phyloP scores from a whole-genome alignment of 1,140 invertebrate species.

The Pseudomyrmex dendroicus region DNA sequence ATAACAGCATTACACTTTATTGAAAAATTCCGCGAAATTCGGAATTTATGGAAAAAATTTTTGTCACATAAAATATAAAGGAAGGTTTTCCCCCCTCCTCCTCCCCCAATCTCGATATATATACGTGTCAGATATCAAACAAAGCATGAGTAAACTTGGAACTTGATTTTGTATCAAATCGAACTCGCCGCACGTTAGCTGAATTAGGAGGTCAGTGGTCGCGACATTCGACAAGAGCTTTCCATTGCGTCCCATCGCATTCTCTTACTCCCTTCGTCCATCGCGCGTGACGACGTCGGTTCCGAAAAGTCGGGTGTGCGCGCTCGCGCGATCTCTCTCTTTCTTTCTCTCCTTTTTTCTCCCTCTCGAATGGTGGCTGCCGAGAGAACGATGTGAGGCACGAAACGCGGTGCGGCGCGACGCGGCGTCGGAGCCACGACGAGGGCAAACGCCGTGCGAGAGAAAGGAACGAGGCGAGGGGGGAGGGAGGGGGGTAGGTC shows the following conservation, averaged over 20 bases:
- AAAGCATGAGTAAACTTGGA: slow-evolving; percentile 25
- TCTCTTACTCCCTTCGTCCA: slow-evolving; percentile 14
- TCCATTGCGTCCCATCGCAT: slow-evolving; percentile 50
- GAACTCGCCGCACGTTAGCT: slow-evolving; percentile 48
- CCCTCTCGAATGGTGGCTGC: neutral
- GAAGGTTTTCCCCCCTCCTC: neutral
- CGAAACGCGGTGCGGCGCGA: slow-evolving; percentile 14
- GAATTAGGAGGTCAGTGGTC: slow-evolving; percentile 60
- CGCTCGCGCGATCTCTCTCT: neutral
- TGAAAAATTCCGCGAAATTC: neutral
- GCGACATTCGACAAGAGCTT: slow-evolving; percentile 43
- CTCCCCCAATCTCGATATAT: neutral
- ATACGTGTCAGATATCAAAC: neutral
- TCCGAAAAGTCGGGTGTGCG: slow-evolving; percentile 57
- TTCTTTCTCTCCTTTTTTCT: slow-evolving; percentile 1
- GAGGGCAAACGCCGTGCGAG: neutral
- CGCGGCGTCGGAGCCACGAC: neutral
- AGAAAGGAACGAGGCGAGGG: slow-evolving; percentile 20
- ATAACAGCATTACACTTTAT: neutral
- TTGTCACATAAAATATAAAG: neutral
- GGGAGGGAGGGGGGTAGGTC: slow-evolving; percentile 19
- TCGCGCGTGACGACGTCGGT: neutral
- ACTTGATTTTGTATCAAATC: slow-evolving; percentile 19
- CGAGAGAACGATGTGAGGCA: slow-evolving; percentile 9
- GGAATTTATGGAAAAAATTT: slow-evolving; percentile 15